phyloP scores from a whole-genome alignment of 2,113 vertebrate species.

The Odontophorus gujanensis region DNA sequence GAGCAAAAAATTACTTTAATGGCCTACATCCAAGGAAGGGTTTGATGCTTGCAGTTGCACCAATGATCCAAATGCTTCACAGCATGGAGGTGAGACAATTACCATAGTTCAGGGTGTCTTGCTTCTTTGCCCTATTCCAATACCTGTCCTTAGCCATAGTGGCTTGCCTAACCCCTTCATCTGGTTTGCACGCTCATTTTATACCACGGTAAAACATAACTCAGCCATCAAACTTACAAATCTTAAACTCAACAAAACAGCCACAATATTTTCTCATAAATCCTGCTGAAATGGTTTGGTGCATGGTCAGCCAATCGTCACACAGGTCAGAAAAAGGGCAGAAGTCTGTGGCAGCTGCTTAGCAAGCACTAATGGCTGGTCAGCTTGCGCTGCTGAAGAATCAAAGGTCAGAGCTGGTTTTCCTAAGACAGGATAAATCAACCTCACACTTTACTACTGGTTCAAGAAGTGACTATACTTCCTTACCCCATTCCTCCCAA shows the following conservation, averaged over 20 bases:
- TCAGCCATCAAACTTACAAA: background rate
- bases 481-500: background rate
- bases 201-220: background rate
- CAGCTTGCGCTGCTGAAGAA: background rate
- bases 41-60: background rate
- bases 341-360: rapidly evolving
- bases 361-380: background rate
- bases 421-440: background rate
- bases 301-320: background rate
- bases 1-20: background rate
- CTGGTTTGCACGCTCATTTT: background rate
- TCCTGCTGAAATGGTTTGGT: background rate
- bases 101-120: background rate
- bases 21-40: background rate
- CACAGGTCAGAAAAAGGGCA: background rate
- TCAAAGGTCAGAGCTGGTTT: background rate
- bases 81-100: background rate
- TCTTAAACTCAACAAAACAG: background rate
- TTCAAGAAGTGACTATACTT: background rate
- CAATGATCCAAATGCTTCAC: background rate
- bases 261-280: background rate
- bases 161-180: background rate
- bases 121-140: background rate
- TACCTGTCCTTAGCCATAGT: background rate
- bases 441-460: background rate